These are phyloP conservation scores for Hydractinia symbiolongicarpus DNA, from an alignment of 30 jellyfish, hydroid and myxozoan genomes.

Conservation along the genomic window DNA sequence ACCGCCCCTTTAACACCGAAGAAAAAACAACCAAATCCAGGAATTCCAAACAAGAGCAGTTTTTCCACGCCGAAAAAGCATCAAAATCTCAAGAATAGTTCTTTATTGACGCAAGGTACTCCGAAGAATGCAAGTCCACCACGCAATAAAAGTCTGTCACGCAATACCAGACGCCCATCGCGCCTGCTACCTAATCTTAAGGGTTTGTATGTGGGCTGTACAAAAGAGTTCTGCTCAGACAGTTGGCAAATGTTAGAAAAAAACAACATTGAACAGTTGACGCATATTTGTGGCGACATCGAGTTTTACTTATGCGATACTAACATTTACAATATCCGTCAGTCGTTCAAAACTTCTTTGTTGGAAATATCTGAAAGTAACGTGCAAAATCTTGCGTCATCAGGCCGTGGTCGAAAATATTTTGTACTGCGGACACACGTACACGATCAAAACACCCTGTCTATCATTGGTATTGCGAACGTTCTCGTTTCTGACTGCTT, in stretches of 20 bases:
- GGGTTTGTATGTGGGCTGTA: neutral
- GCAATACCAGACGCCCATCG: no score
- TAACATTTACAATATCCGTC: neutral
- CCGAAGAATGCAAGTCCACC: no score
- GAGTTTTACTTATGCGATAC: slow-evolving; percentile 10
- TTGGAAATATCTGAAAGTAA: slow-evolving; percentile 1
- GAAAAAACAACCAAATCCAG: no score
- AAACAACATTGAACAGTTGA: neutral
- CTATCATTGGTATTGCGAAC: slow-evolving; percentile 15
- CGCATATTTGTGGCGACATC: neutral
- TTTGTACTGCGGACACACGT: neutral
- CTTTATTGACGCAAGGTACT: no score
- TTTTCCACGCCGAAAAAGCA: no score
- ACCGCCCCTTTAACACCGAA: no score
- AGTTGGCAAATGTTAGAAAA: neutral
- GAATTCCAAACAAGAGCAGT: no score
- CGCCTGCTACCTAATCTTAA: neutral
- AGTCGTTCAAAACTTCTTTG: neutral
- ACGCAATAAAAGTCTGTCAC: no score
- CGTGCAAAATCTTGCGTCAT: slow-evolving; percentile 14
- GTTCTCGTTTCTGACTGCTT: neutral
- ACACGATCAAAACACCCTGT: neutral
- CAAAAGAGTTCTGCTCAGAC: neutral
- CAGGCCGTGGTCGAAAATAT: neutral
- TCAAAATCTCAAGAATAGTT: no score